Evolutionary conservation across 2,797 vertebrate species (phyloP).

Genomic region (Corythornis leucogaster): DNA sequence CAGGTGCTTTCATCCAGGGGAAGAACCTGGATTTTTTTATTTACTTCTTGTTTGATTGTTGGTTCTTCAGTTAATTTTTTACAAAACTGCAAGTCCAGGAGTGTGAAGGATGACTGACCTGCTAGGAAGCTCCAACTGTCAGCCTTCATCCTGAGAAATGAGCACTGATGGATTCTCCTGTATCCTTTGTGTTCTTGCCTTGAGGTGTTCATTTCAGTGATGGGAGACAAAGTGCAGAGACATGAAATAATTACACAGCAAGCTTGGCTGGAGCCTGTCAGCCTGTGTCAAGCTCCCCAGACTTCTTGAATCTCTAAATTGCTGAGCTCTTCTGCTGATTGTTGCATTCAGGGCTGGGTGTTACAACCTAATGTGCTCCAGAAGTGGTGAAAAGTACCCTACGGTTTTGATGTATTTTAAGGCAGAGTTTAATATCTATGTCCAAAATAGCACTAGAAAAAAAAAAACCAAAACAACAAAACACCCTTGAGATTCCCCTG

Average conservation of each 20-base stretch:
- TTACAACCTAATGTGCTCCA: constrained; percentile 27
- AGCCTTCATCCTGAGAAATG: not conserved
- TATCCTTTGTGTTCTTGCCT: constrained; percentile 57
- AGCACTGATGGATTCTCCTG: constrained; percentile 33
- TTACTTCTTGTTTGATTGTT: not conserved
- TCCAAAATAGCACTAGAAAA: constrained; percentile 15
- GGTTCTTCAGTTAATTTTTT: not conserved
- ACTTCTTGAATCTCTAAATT: constrained; percentile 15
- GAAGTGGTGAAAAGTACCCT: not conserved
- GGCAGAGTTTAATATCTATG: not conserved
- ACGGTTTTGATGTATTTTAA: not conserved
- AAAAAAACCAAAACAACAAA: not conserved
- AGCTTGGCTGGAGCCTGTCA: constrained; percentile 45
- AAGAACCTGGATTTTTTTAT: not conserved
- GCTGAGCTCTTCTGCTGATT: constrained; percentile 42
- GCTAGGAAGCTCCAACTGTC: constrained; percentile 47
- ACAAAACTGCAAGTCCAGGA: not conserved
- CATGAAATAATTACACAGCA: constrained; percentile 20
- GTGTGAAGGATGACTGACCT: constrained; percentile 29
- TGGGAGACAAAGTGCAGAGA: constrained; percentile 50
- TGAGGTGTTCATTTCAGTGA: constrained; percentile 64
- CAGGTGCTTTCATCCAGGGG: not conserved
- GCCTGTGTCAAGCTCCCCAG: constrained; percentile 37
- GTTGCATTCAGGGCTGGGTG: not conserved
- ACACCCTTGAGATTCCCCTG: not conserved